Conservation (phyloP, 2,888 invertebrate species). For the Brachypalpus laphriformis region DNA sequence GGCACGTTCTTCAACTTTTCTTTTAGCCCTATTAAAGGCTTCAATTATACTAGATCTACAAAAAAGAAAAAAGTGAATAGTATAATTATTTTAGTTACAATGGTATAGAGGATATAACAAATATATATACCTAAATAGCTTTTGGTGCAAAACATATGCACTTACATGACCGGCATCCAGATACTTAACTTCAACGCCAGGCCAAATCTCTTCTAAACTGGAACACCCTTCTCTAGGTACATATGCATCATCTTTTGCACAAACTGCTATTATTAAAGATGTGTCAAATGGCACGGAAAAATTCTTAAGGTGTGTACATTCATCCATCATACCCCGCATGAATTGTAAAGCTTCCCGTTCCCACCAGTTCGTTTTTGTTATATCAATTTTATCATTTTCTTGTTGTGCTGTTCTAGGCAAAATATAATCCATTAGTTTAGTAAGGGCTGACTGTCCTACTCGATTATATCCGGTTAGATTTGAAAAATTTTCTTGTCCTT, state of each 20-base stretch:
- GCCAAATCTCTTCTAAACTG: slow-evolving; percentile 95
- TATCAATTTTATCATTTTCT: slow-evolving; percentile 83
- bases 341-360: slow-evolving; percentile 93
- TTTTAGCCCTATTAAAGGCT: slow-evolving; percentile 89
- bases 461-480: too few species aligned
- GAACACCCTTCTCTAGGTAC: slow-evolving; percentile 93
- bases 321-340: slow-evolving; percentile 99
- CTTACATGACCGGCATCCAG: slow-evolving; percentile 95
- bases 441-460: slow-evolving; percentile 77
- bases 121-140: slow-evolving; percentile 89
- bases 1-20: slow-evolving; percentile 80
- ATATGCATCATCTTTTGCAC: slow-evolving; percentile 94
- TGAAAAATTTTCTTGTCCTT: neutral
- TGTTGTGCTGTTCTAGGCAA: slow-evolving; percentile 76
- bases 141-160: slow-evolving; percentile 93
- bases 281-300: slow-evolving; percentile 95
- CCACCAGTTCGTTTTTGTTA: slow-evolving; percentile 87
- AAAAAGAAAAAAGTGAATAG: slow-evolving; percentile 74
- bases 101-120: neutral
- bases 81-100: neutral
- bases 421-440: slow-evolving; percentile 81
- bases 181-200: slow-evolving; percentile 93
- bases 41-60: slow-evolving; percentile 89
- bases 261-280: slow-evolving; percentile 94
- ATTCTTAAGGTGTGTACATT: slow-evolving; percentile 97